phyloP scores from a whole-genome alignment of 1,140 invertebrate species.

The Trissolcus basalis region DNA sequence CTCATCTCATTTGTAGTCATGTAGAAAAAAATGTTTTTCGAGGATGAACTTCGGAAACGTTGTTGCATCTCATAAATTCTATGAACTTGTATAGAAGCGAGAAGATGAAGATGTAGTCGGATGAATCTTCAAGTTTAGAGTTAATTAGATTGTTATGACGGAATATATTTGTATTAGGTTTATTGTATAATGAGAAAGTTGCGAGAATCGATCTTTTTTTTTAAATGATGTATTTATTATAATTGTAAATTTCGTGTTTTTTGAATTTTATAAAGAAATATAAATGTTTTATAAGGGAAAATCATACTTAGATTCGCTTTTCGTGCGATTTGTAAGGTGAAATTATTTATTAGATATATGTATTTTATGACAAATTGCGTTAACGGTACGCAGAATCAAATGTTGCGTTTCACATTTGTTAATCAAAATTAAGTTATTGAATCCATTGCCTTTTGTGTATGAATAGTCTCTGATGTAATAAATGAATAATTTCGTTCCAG shows the following conservation, averaged over 20 bases:
- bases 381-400: conserved; percentile 6
- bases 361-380: conserved; percentile 15
- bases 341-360: conserved; percentile 27
- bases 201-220: conserved; percentile 26
- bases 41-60: conserved; percentile 56
- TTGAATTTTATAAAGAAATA: conserved; percentile 37
- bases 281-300: conserved; percentile 29
- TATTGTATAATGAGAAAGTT: conserved; percentile 11
- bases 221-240: conserved; percentile 39
- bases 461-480: no score
- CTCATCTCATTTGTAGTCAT: conserved; percentile 28
- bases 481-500: background rate
- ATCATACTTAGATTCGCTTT: conserved; percentile 19
- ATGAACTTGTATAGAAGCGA: conserved; percentile 1
- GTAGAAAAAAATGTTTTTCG: conserved; percentile 47
- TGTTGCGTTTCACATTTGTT: conserved; percentile 37
- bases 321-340: conserved; percentile 34
- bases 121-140: conserved; percentile 20
- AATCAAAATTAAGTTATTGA: background rate
- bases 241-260: conserved; percentile 28
- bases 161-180: conserved; percentile 25
- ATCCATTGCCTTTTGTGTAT: background rate
- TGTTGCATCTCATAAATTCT: conserved; percentile 42
- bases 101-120: conserved; percentile 10
- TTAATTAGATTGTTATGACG: conserved; percentile 28